phyloP scores from a whole-genome alignment of 1,140 invertebrate genomes.

The Platyura marginata region DNA sequence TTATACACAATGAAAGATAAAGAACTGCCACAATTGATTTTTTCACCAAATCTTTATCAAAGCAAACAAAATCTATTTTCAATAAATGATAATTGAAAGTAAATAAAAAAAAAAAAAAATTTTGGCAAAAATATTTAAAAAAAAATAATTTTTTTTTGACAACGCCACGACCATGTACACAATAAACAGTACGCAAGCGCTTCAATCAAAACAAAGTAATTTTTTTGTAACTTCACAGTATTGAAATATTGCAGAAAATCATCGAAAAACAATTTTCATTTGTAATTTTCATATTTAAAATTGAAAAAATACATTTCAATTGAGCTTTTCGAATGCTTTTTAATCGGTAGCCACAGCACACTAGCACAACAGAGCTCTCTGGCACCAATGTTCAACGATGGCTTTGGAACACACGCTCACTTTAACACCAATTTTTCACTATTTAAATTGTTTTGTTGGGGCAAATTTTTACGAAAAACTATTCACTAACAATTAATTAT shows the following conservation, averaged over 20 bases:
- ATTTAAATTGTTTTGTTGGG: neutral
- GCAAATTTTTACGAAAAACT: neutral
- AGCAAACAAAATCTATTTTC: too few relatives aligned
- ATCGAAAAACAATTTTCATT: neutral
- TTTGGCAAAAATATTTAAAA: too few relatives aligned
- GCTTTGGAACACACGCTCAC: constrained; percentile 1
- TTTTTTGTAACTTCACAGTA: neutral
- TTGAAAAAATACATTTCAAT: too few relatives aligned
- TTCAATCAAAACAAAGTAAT: neutral
- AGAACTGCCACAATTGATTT: too few relatives aligned
- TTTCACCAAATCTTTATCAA: too few relatives aligned
- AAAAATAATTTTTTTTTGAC: neutral
- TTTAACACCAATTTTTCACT: neutral
- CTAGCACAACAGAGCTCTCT: neutral
- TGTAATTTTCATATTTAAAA: neutral
- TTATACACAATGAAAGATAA: too few relatives aligned
- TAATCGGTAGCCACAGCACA: neutral
- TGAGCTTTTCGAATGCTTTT: neutral
- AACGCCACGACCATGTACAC: neutral
- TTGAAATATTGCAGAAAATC: neutral
- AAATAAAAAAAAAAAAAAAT: too few relatives aligned
- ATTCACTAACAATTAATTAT: constrained; percentile 5
- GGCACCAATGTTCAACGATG: neutral
- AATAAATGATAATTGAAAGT: too few relatives aligned
- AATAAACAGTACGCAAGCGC: neutral